phyloP scores from a whole-genome alignment of 2,797 vertebrate genomes.

The Coccyzus lansbergi region DNA sequence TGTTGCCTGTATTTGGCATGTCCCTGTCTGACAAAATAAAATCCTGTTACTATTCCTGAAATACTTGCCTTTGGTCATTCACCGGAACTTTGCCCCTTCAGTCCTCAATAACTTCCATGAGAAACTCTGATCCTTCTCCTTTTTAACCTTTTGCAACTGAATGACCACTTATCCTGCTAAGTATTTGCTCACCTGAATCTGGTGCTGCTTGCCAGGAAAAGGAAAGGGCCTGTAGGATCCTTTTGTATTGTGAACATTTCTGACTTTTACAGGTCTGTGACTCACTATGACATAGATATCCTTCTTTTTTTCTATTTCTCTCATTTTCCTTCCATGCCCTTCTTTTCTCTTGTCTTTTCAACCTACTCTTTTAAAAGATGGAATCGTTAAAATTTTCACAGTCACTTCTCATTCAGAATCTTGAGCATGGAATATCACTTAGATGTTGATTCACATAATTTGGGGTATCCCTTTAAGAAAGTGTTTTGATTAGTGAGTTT shows the following conservation, averaged over 20 bases:
- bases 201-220: not conserved
- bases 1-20: not conserved
- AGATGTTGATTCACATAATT: not conserved
- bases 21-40: not conserved
- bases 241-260: not conserved
- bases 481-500: not conserved
- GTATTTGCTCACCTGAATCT: not conserved
- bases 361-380: not conserved
- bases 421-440: not conserved
- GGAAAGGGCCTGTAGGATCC: not conserved
- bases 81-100: not conserved
- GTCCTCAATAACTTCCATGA: not conserved
- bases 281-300: not conserved
- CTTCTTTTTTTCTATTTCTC: not conserved
- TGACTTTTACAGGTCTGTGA: not conserved
- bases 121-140: not conserved
- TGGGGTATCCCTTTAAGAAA: not conserved
- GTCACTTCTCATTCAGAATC: not conserved
- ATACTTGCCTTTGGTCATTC: rapidly evolving
- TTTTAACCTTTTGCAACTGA: not conserved
- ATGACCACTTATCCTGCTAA: not conserved
- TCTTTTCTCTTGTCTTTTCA: not conserved
- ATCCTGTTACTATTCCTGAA: not conserved
- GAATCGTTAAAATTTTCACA: not conserved
- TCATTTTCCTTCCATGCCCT: not conserved